phyloP scores from a whole-genome alignment of 2,113 vertebrate genomes.

The Caranx melampygus region DNA sequence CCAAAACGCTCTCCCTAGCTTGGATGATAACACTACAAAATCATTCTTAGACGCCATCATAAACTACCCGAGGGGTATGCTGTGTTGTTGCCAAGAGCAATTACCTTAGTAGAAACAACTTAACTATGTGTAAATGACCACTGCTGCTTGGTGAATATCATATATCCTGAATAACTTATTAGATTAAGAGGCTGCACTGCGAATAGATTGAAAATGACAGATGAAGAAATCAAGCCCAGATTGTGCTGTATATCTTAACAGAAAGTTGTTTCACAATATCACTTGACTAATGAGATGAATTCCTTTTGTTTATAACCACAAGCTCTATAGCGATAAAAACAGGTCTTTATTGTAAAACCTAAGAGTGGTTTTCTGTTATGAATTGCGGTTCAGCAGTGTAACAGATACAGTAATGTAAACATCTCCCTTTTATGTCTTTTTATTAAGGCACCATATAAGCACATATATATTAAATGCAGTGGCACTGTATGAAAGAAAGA shows the following conservation, averaged over 20 bases:
- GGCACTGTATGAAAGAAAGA: conserved; percentile 64
- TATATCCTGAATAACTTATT: conserved; percentile 72
- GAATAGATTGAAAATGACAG: conserved; percentile 67
- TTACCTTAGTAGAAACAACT: conserved; percentile 72
- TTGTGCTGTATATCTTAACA: conserved; percentile 48
- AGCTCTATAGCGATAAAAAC: conserved; percentile 59
- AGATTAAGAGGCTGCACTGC: conserved; percentile 56
- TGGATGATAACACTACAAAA: conserved; percentile 48
- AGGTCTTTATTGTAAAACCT: conserved; percentile 55
- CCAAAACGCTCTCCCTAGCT: conserved; percentile 37
- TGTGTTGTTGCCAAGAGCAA: conserved; percentile 73
- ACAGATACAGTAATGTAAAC: conserved; percentile 75
- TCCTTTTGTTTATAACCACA: conserved; percentile 60
- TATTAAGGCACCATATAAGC: conserved; percentile 74
- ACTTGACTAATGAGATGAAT: conserved; percentile 57
- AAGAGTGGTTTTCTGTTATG: conserved; percentile 57
- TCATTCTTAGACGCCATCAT: conserved; percentile 53
- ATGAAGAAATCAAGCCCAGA: conserved; percentile 61
- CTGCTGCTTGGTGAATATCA: conserved; percentile 68
- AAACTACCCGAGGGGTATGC: conserved; percentile 52
- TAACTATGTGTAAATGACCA: conserved; percentile 78
- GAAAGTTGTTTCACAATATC: conserved; percentile 41
- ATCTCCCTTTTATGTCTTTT: conserved; percentile 78
- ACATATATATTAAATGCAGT: conserved; percentile 70
- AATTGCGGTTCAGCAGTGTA: conserved; percentile 64